A percentile compares a stretch with the other conserved stretches of the same genome.
Conservation (phyloP, 1,140 invertebrate species). For the Belonocnema kinseyi region DNA sequence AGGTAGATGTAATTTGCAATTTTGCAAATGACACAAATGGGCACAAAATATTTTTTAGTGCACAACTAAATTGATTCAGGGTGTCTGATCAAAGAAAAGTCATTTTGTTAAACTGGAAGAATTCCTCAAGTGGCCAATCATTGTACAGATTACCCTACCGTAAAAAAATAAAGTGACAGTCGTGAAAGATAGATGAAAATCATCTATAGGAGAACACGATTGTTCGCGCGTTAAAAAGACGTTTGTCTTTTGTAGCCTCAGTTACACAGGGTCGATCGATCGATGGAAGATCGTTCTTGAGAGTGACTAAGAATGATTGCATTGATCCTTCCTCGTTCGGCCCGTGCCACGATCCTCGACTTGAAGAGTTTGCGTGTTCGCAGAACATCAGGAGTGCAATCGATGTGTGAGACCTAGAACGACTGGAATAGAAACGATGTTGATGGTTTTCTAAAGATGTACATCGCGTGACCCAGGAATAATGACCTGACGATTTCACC, state of each 20-base stretch:
- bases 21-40: too few species aligned
- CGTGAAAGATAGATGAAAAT: too few species aligned
- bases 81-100: too few species aligned
- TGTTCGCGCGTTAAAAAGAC: too few species aligned
- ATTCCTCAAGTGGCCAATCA: too few species aligned
- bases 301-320: slow-evolving; percentile 11
- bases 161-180: too few species aligned
- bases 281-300: slow-evolving; percentile 4
- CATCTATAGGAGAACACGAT: too few species aligned
- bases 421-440: neutral
- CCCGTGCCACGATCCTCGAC: neutral
- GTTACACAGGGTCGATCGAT: neutral
- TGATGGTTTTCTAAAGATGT: neutral
- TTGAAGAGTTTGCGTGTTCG: slow-evolving; percentile 29
- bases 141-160: too few species aligned
- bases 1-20: too few species aligned
- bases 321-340: slow-evolving; percentile 14
- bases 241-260: neutral
- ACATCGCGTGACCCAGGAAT: slow-evolving; percentile 3
- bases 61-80: too few species aligned
- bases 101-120: too few species aligned
- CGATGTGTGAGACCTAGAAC: neutral
- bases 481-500: neutral
- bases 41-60: too few species aligned
- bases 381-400: slow-evolving; percentile 13